phyloP scores from a whole-genome alignment of 2,113 vertebrate species.

The Clinocottus analis region DNA sequence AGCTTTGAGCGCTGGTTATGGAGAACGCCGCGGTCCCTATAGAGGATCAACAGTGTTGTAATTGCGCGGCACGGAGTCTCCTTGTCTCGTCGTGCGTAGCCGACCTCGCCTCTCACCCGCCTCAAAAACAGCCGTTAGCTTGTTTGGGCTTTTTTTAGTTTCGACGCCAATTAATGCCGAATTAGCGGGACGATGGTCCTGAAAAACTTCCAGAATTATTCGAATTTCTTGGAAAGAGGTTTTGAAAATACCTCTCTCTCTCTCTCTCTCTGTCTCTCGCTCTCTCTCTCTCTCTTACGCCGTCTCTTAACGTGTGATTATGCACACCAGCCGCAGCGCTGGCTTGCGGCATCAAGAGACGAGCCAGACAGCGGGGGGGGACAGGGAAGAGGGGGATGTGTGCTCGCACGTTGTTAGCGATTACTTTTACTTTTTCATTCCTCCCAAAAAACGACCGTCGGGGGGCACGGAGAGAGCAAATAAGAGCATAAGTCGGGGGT shows the following conservation, averaged over 20 bases:
- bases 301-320: slow-evolving; percentile 47
- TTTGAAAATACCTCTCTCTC: slow-evolving; percentile 44
- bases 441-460: slow-evolving; percentile 37
- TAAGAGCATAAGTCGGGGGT: slow-evolving; percentile 59
- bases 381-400: background rate
- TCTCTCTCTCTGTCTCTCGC: background rate
- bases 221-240: slow-evolving; percentile 11
- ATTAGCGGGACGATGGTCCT: slow-evolving; percentile 54
- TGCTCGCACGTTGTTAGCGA: slow-evolving; percentile 34
- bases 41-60: slow-evolving; percentile 55
- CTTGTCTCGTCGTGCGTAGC: slow-evolving; percentile 1
- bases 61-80: slow-evolving; percentile 24
- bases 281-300: background rate
- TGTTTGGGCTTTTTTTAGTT: slow-evolving; percentile 41
- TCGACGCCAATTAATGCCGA: slow-evolving; percentile 56
- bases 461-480: slow-evolving; percentile 50
- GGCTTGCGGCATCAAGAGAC: slow-evolving; percentile 21
- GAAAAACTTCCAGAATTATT: slow-evolving; percentile 51
- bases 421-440: slow-evolving; percentile 31
- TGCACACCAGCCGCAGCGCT: slow-evolving; percentile 48
- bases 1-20: slow-evolving; percentile 59
- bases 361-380: background rate
- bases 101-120: background rate
- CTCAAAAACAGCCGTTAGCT: slow-evolving; percentile 51
- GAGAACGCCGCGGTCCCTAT: slow-evolving; percentile 50